A percentile compares a stretch with the other conserved stretches of the same genome.
phyloP scores from a whole-genome alignment of 2,888 invertebrate species.

The Malthinus seriepunctatus region DNA sequence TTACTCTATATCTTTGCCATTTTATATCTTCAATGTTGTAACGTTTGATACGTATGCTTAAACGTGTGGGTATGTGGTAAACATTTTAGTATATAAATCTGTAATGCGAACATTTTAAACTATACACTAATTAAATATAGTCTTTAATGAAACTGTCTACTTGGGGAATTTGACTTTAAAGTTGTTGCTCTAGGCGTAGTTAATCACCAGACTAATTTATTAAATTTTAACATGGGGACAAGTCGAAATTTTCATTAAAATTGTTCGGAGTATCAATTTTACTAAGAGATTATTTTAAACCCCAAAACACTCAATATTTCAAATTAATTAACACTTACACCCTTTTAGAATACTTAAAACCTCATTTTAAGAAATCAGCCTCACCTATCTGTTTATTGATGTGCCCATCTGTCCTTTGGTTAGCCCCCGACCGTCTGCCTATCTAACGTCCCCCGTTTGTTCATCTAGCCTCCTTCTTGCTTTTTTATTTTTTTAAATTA shows the following conservation, averaged over 20 bases:
- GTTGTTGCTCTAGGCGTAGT: slow-evolving; percentile 12
- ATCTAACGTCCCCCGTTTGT: too few species aligned
- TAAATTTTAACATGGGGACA: slow-evolving; percentile 13
- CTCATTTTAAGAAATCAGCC: too few species aligned
- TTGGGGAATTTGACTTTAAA: slow-evolving; percentile 11
- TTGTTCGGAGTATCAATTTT: slow-evolving; percentile 9
- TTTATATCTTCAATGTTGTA: slow-evolving; percentile 18
- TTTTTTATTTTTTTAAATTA: too few species aligned
- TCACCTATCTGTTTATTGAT: too few species aligned
- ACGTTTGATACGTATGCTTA: slow-evolving; percentile 10
- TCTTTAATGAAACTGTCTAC: slow-evolving; percentile 18
- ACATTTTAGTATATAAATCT: slow-evolving; percentile 19
- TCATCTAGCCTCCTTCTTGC: too few species aligned
- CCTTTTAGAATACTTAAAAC: too few species aligned
- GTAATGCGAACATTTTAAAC: slow-evolving; percentile 15
- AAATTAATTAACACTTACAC: too few species aligned
- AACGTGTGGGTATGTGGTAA: slow-evolving; percentile 17
- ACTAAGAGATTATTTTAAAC: too few species aligned
- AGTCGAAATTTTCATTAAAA: slow-evolving; percentile 9
- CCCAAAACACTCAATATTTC: too few species aligned
- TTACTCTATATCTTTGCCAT: slow-evolving; percentile 10
- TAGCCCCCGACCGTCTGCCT: too few species aligned
- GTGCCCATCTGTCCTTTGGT: too few species aligned
- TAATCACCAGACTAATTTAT: slow-evolving; percentile 15
- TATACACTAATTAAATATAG: slow-evolving; percentile 17